A percentile compares a stretch with the other conserved stretches of the same genome.
These are phyloP conservation scores for Probaryconus sp. DNA, from an alignment of 1,140 invertebrate genomes.

Conservation along the genomic window DNA sequence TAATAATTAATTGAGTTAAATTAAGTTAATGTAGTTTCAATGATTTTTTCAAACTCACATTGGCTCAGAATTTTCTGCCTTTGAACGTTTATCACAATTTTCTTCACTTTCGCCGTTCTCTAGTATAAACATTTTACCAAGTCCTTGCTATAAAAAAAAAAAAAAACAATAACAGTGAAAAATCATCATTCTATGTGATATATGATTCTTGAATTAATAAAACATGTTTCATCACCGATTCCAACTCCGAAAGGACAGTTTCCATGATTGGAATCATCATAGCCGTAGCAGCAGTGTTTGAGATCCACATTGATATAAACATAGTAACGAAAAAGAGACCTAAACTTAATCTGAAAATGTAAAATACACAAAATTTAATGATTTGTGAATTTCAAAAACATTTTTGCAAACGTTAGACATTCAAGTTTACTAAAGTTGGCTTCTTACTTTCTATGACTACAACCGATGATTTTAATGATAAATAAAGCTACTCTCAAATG, in stretches of 20 bases:
- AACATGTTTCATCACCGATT: slow-evolving; percentile 67
- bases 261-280: slow-evolving; percentile 83
- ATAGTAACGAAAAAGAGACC: slow-evolving; percentile 81
- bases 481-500: slow-evolving; percentile 82
- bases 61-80: slow-evolving; percentile 59
- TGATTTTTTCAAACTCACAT: slow-evolving; percentile 52
- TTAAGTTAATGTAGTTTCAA: no score
- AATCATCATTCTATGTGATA: neutral
- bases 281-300: slow-evolving; percentile 81
- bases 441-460: slow-evolving; percentile 74
- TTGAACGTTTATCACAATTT: no score
- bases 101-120: slow-evolving; percentile 46
- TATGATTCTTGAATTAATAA: neutral
- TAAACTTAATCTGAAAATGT: slow-evolving; percentile 70
- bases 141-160: slow-evolving; percentile 72
- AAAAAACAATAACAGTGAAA: slow-evolving; percentile 12
- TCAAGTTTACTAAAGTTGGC: no score
- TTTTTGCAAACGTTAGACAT: no score
- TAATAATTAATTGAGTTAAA: neutral
- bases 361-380: slow-evolving; percentile 20
- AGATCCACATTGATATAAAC: slow-evolving; percentile 83
- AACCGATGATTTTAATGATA: slow-evolving; percentile 81
- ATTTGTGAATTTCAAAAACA: slow-evolving; percentile 9
- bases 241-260: slow-evolving; percentile 78
- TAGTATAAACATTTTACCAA: slow-evolving; percentile 73